Percentiles rank a stretch among this genome's conserved stretches.
Conservation (phyloP, 2,113 vertebrate species). For the Nesoenas mayeri region DNA sequence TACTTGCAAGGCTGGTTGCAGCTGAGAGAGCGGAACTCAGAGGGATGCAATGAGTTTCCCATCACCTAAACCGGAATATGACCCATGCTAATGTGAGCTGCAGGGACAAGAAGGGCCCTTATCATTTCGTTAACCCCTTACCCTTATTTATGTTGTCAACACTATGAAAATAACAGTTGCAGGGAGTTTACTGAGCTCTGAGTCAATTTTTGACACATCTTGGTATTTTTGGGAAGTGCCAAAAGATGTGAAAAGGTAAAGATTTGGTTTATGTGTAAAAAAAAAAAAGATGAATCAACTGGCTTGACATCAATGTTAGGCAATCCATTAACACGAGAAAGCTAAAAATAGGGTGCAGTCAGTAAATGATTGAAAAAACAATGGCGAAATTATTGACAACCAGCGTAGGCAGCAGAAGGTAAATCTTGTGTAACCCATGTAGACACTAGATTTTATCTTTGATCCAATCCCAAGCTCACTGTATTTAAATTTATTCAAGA, state of each 20-base stretch:
- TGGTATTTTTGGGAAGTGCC: neutral
- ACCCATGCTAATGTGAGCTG: neutral
- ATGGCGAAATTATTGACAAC: neutral
- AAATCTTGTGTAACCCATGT: neutral
- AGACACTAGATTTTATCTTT: neutral
- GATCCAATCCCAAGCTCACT: neutral
- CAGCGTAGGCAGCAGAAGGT: neutral
- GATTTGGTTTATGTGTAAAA: neutral
- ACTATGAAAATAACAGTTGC: neutral
- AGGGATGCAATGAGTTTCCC: neutral
- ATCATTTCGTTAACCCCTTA: neutral
- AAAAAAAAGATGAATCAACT: neutral
- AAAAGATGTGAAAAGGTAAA: neutral
- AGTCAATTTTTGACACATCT: neutral
- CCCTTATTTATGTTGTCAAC: neutral
- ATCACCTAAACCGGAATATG: neutral
- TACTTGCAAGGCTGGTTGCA: neutral
- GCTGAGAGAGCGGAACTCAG: neutral
- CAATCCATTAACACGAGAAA: neutral
- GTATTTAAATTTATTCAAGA: neutral
- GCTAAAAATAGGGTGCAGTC: neutral
- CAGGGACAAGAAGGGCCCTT: rapidly evolving
- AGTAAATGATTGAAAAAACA: constrained; percentile 1
- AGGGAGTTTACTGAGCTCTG: neutral
- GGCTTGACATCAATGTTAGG: neutral